phyloP scores from a whole-genome alignment of 2,113 vertebrate species.

The Elgaria multicarinata region DNA sequence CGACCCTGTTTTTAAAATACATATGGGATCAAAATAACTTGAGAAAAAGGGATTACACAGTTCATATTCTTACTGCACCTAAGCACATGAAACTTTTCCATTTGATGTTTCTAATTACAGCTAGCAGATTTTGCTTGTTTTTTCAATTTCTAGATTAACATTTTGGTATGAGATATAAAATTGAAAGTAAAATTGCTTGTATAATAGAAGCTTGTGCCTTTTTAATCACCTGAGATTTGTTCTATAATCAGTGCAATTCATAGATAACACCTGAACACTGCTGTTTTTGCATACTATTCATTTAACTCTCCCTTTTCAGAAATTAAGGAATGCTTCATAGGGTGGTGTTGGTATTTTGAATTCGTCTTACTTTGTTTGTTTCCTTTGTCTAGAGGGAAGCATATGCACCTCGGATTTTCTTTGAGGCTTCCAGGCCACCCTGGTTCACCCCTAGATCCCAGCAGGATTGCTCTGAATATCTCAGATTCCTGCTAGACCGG shows the following conservation, averaged over 20 bases:
- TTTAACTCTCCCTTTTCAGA: neutral
- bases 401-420: slow-evolving; percentile 92
- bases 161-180: neutral
- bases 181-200: neutral
- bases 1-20: neutral
- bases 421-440: slow-evolving; percentile 93
- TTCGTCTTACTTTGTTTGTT: slow-evolving; percentile 32
- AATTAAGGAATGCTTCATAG: slow-evolving; percentile 17
- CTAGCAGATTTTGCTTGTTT: neutral
- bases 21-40: neutral
- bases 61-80: neutral
- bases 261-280: fast-evolving
- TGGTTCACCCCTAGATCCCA: slow-evolving; percentile 96
- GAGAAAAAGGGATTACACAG: neutral
- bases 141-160: neutral
- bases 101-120: neutral
- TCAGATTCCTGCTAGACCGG: slow-evolving; percentile 96
- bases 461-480: slow-evolving; percentile 98
- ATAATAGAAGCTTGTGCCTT: neutral
- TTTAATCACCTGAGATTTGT: neutral
- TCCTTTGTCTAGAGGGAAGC: slow-evolving; percentile 87
- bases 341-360: neutral
- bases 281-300: neutral
- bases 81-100: neutral
- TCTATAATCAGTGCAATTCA: neutral